phyloP scores from a whole-genome alignment of 92 coral and sea anemone genomes.

The Epizoanthus scotinus region DNA sequence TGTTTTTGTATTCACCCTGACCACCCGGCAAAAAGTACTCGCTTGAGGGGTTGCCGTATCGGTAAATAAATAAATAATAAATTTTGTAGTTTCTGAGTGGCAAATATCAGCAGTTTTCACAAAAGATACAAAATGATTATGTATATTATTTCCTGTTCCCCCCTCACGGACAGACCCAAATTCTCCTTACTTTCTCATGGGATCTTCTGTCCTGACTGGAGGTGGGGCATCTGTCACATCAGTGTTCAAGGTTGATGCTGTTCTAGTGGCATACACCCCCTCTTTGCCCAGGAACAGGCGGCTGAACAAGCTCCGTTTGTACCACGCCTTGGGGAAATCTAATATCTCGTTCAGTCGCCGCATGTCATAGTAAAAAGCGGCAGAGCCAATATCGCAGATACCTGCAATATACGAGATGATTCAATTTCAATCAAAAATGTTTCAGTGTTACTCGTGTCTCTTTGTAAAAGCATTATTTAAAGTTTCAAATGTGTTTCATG shows the following conservation, averaged over 20 bases:
- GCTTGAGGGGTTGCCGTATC: too few relatives aligned
- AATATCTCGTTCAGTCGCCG: conserved; percentile 94
- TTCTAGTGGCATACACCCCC: conserved; percentile 93
- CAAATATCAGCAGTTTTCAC: too few relatives aligned
- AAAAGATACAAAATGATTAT: too few relatives aligned
- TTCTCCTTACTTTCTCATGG: conserved; percentile 58
- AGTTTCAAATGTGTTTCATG: too few relatives aligned
- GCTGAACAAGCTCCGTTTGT: conserved; percentile 89
- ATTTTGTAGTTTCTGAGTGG: too few relatives aligned
- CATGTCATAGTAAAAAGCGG: conserved; percentile 97
- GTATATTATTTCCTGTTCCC: neutral
- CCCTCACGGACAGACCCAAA: neutral
- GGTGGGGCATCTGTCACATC: conserved; percentile 63
- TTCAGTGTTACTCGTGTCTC: too few relatives aligned
- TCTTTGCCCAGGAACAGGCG: conserved; percentile 93
- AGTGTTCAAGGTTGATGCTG: conserved; percentile 59
- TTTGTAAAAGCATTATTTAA: too few relatives aligned
- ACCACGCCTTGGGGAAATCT: conserved; percentile 98
- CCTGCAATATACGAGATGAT: conserved; percentile 47
- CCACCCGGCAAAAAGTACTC: too few relatives aligned
- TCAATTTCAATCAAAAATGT: neutral
- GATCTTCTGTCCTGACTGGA: conserved; percentile 32
- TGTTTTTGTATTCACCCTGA: too few relatives aligned
- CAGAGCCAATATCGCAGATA: conserved; percentile 97
- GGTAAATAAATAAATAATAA: too few relatives aligned